Conservation (phyloP, 2,113 vertebrate species). For the Ptilorrhoa leucosticta region DNA sequence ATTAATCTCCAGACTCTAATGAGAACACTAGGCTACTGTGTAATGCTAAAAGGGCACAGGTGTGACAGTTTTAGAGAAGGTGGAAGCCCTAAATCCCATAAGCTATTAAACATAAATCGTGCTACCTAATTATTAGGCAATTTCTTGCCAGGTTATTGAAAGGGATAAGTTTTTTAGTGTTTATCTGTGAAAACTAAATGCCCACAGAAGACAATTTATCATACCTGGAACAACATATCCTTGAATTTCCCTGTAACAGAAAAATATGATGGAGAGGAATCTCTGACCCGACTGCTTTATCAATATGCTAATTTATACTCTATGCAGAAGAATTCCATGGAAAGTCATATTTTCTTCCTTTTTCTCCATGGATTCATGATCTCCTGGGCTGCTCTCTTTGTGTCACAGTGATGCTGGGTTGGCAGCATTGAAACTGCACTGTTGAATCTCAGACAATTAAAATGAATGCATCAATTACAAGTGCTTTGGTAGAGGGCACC, state of each 20-base stretch:
- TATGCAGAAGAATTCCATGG: neutral
- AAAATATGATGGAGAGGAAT: neutral
- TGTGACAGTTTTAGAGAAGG: constrained; percentile 37
- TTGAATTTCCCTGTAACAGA: neutral
- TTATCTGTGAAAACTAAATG: constrained; percentile 5
- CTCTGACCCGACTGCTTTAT: neutral
- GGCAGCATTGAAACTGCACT: neutral
- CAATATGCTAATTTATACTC: neutral
- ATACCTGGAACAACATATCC: neutral
- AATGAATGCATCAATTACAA: neutral
- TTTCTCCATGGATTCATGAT: neutral
- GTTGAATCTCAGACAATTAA: neutral
- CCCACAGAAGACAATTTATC: neutral
- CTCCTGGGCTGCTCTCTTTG: neutral
- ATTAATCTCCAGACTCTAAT: constrained; percentile 48
- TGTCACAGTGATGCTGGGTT: neutral
- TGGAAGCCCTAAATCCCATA: constrained; percentile 43
- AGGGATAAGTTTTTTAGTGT: neutral
- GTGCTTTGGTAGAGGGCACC: neutral
- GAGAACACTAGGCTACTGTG: constrained; percentile 14
- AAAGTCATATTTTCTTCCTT: neutral
- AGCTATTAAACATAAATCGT: constrained; percentile 40
- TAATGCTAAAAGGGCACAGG: constrained; percentile 49
- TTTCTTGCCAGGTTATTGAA: constrained; percentile 35
- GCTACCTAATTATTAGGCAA: constrained; percentile 48